These are phyloP conservation scores for Hepsetus odoe DNA, from an alignment of 2,113 vertebrate genomes.

Conservation along the genomic window DNA sequence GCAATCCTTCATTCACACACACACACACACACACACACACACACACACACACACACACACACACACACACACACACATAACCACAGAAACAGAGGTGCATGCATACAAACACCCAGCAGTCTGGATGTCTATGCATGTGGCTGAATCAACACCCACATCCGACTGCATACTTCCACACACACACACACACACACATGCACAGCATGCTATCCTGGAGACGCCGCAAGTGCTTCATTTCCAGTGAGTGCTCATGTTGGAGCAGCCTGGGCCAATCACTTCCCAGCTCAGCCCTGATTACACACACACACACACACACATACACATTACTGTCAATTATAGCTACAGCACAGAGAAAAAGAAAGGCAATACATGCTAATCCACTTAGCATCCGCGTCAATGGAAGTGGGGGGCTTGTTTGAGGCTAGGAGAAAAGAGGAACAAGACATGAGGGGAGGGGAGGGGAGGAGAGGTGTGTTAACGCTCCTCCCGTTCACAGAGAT, in stretches of 20 bases:
- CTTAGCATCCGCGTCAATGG: constrained; percentile 28
- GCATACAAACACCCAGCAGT: too few species aligned
- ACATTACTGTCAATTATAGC: neutral
- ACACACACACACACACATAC: neutral
- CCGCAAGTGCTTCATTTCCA: constrained; percentile 41
- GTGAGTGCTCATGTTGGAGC: constrained; percentile 15
- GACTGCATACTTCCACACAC: neutral
- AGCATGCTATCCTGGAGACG: constrained; percentile 5
- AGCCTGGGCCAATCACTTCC: constrained; percentile 23
- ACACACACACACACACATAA: constrained; percentile 30
- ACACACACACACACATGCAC: constrained; percentile 35
- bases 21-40: constrained; percentile 24
- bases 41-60: constrained; percentile 31
- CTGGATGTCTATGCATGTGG: too few species aligned
- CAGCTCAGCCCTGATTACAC: neutral
- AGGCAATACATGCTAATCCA: neutral
- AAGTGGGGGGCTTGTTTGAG: constrained; percentile 7
- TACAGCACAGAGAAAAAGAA: neutral
- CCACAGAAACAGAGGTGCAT: too few species aligned
- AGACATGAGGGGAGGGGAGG: neutral
- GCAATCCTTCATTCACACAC: constrained; percentile 37
- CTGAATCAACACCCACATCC: too few species aligned
- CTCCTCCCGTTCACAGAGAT: constrained; percentile 56
- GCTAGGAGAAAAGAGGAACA: constrained; percentile 38
- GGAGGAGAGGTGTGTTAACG: constrained; percentile 55